A percentile compares a stretch with the other conserved stretches of the same genome.
phyloP scores from a whole-genome alignment of 1,140 invertebrate species.

The Nasonia vitripennis region DNA sequence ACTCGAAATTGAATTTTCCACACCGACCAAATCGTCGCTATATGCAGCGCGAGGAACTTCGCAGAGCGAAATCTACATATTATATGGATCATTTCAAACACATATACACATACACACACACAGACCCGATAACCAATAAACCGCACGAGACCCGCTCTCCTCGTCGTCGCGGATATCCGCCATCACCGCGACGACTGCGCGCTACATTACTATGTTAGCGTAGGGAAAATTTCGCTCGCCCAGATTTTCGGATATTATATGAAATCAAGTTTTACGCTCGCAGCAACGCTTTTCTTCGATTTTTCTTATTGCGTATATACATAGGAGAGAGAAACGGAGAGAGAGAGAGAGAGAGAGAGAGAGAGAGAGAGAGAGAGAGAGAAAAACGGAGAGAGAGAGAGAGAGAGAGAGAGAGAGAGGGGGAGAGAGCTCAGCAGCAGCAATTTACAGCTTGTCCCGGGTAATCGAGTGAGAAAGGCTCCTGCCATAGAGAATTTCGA shows the following conservation, averaged over 20 bases:
- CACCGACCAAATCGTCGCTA: not conserved
- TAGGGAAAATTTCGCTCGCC: not conserved
- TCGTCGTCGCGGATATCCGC: not conserved
- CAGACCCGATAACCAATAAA: not conserved
- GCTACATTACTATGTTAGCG: not conserved
- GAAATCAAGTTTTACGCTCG: conserved; percentile 15
- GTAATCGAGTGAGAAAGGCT: conserved; percentile 39
- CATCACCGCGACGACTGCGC: not conserved
- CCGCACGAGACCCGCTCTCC: too few species aligned
- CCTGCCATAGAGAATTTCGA: conserved; percentile 14
- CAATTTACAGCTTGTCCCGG: not conserved
- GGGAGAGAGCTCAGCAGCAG: not conserved
- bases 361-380: too few species aligned
- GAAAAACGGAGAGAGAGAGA: not conserved
- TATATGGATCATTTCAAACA: too few species aligned
- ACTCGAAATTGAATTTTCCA: not conserved
- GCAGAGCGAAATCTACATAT: not conserved
- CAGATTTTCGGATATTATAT: conserved; percentile 15
- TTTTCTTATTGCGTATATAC: not conserved
- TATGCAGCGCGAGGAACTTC: not conserved
- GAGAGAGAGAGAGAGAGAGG: not conserved
- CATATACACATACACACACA: too few species aligned
- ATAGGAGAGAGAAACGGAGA: not conserved
- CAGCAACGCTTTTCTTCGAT: not conserved
- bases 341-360: not conserved